A percentile compares a stretch with the other conserved stretches of the same genome.
Conservation (phyloP, 2,113 vertebrate genomes). For the Cyphotilapia sp. region DNA sequence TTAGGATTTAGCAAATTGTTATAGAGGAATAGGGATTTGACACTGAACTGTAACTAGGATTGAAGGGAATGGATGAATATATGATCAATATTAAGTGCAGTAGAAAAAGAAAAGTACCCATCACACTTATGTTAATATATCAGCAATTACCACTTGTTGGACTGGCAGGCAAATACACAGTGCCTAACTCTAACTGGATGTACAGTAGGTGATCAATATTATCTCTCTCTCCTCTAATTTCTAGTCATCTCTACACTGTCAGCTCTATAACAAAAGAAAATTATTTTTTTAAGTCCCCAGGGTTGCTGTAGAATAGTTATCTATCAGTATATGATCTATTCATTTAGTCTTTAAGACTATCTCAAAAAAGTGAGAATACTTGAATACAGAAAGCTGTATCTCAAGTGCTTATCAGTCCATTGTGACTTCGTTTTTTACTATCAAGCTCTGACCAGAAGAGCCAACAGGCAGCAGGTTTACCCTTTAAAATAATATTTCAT, state of each 20-base stretch:
- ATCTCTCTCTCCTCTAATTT: neutral
- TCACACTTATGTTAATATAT: neutral
- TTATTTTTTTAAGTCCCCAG: neutral
- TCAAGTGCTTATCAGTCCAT: neutral
- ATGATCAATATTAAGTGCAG: neutral
- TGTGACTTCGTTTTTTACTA: neutral
- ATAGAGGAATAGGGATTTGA: neutral
- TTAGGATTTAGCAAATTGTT: neutral
- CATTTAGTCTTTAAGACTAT: neutral
- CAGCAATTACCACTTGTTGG: neutral
- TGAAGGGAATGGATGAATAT: neutral
- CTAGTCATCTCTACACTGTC: neutral
- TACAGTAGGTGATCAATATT: neutral
- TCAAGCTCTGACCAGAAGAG: neutral
- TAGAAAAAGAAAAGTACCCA: neutral
- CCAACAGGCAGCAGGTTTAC: neutral
- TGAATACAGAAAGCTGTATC: neutral
- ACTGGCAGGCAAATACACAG: neutral
- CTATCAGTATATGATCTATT: neutral
- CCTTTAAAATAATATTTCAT: conserved; percentile 65
- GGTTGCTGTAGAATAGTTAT: neutral
- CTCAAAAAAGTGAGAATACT: neutral
- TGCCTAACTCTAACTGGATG: neutral
- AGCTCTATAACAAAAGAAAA: neutral
- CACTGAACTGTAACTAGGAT: neutral